Percentiles rank a stretch among this genome's conserved stretches.
Evolutionary conservation across 2,888 invertebrate genomes (phyloP).

Genomic region (Cheilosia scutellata): DNA sequence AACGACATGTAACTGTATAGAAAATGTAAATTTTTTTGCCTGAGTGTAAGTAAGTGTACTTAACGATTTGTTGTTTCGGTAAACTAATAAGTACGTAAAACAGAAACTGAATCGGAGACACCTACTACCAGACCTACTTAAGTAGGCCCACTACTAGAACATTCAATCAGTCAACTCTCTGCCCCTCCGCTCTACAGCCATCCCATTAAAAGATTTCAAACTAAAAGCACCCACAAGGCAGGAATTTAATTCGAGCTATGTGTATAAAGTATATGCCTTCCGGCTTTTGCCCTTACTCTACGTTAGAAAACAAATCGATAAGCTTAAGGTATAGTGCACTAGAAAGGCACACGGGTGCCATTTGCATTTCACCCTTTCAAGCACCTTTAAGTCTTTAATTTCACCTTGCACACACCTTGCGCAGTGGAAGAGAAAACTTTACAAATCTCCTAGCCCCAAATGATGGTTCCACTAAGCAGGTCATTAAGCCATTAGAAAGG

Average conservation of each 20-base stretch:
- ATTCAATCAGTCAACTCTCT: too few species aligned
- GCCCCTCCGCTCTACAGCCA: too few species aligned
- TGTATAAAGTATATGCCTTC: not conserved
- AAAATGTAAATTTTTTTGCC: too few species aligned
- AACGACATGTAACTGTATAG: too few species aligned
- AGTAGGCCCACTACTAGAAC: too few species aligned
- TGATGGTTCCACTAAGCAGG: slow-evolving; percentile 60
- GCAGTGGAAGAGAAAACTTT: slow-evolving; percentile 8
- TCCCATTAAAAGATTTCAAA: not conserved
- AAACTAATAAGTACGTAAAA: too few species aligned
- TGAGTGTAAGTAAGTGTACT: too few species aligned
- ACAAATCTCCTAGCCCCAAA: slow-evolving; percentile 31
- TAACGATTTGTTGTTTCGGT: too few species aligned
- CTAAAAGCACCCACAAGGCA: not conserved
- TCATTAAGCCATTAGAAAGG: slow-evolving; percentile 69
- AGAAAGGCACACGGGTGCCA: not conserved
- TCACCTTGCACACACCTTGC: slow-evolving; percentile 22
- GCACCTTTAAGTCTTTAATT: slow-evolving; percentile 38
- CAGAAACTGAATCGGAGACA: too few species aligned
- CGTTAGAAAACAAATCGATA: not conserved
- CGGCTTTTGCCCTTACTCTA: not conserved
- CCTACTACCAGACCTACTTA: too few species aligned
- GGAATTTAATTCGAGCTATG: not conserved
- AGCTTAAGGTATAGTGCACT: not conserved
- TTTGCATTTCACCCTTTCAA: not conserved